A percentile compares a stretch with the other conserved stretches of the same genome.
phyloP scores from a whole-genome alignment of 2,888 invertebrate species.

The Melieria picta region DNA sequence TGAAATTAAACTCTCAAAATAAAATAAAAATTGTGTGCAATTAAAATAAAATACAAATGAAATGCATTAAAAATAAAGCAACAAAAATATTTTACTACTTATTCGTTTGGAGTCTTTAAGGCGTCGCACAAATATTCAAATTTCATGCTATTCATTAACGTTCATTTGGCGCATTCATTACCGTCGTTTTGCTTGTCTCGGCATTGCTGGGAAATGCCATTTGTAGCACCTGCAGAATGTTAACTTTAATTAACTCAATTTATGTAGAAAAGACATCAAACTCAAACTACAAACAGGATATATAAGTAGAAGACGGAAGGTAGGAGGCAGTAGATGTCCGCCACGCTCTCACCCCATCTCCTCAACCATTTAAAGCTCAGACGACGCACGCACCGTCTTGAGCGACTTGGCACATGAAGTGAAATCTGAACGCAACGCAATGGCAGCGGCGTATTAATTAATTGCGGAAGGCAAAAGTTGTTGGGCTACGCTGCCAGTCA shows the following conservation, averaged over 20 bases:
- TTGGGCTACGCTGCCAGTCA: slow-evolving; percentile 1
- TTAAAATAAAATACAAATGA: background rate
- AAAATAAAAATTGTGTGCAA: background rate
- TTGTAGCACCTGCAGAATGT: slow-evolving; percentile 22
- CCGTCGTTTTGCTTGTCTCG: background rate
- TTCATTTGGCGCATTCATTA: background rate
- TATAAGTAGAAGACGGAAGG: too few species aligned
- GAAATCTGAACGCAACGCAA: background rate
- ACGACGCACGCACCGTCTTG: too few species aligned
- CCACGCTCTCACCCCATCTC: too few species aligned
- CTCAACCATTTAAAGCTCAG: too few species aligned
- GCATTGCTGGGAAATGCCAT: slow-evolving; percentile 13
- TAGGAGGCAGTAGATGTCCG: too few species aligned
- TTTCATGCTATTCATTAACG: slow-evolving; percentile 3
- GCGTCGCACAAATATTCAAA: background rate
- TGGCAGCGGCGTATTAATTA: slow-evolving; percentile 15
- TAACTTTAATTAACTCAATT: slow-evolving; percentile 46
- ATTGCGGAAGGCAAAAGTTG: slow-evolving; percentile 10
- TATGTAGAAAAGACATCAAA: slow-evolving; percentile 39
- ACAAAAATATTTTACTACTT: too few species aligned
- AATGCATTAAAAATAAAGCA: background rate
- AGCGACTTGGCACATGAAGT: background rate
- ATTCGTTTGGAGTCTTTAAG: too few species aligned
- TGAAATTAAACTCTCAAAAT: background rate
- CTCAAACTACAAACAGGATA: background rate